Base-by-base conservation (phyloP, 2,888 invertebrate genomes). In the Nyleta sp. region DNA sequence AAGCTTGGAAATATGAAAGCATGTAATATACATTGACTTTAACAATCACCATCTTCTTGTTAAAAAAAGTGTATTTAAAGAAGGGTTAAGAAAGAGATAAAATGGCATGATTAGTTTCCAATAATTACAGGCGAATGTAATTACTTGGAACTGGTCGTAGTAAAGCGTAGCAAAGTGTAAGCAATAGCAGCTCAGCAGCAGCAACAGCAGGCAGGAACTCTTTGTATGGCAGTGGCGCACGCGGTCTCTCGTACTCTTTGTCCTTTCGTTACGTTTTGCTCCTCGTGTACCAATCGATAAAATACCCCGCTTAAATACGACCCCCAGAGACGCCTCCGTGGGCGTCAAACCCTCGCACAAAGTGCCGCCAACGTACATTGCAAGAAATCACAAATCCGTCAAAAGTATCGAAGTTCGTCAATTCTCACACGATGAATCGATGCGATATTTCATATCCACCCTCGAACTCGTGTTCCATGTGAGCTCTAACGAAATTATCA, bases 191-290 rank as follows among this genome's bases (percentile, higher is more conserved):
- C 42, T 59, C 24, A 44, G 62, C 13, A 71, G 67, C 67, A 67
- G 62, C 10, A 71, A 64, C 65, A 67, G 64, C 75, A 65, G 44
- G 52, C 48, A 64, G 80, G 38, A 73, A 72, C 71, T 81, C 85
- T 85, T 86, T 86, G 85, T 86, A 83, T 85, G 85, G 84, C 85
- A 85, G 83, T 84, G 85, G 84, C 85, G 84, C 85, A 85, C 85
- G 85, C 84, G 84, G 85, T 82, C 82, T 85, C 74, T 76, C 44
- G 73, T 84, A 76, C 83, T 83, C 85, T 86, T 86, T 86, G 85
- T 86, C 85, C 84, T 80, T 80, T 82, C 84, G 84, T 83, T 85
- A 84, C 84, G 85, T 84, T 84, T 83, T 81, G 44, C 53, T 46
- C 64, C 73, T 68, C 80, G 78, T 78, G 81, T 80, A 83, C 83